Evolutionary conservation across 2,797 vertebrate species (phyloP).

Genomic region (Sebastes taczanowskii): DNA sequence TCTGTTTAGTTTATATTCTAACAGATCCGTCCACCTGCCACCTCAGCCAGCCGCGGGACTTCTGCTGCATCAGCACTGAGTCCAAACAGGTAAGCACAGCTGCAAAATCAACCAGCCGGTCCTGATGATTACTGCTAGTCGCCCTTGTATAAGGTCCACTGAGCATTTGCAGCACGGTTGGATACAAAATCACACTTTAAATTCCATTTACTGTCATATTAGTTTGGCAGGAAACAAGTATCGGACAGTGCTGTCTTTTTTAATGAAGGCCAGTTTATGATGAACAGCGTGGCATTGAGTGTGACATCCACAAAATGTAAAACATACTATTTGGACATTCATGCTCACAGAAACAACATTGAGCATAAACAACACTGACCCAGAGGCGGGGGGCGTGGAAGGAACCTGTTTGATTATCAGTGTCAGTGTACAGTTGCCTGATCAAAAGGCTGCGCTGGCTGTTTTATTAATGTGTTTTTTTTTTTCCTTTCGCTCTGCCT

Average conservation of each 20-base stretch:
- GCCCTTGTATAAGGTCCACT: background rate
- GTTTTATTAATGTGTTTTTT: conserved; percentile 36
- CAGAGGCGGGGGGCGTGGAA: conserved; percentile 32
- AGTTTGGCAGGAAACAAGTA: background rate
- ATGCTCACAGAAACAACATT: background rate
- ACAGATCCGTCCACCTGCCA: conserved; percentile 88
- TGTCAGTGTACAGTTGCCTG: conserved; percentile 24
- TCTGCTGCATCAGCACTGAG: conserved; percentile 95
- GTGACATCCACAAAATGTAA: conserved; percentile 11
- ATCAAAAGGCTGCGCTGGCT: conserved; percentile 40
- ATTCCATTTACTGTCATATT: background rate
- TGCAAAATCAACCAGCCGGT: conserved; percentile 5
- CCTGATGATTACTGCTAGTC: conserved; percentile 10
- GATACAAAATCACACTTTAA: background rate
- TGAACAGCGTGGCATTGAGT: background rate
- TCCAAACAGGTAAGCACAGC: conserved; percentile 88
- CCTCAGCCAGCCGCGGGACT: conserved; percentile 93
- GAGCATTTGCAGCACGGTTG: conserved; percentile 1
- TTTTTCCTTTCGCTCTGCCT: background rate
- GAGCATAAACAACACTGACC: conserved; percentile 17
- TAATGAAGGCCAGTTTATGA: conserved; percentile 1
- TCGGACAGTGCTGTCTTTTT: background rate
- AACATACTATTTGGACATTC: conserved; percentile 15
- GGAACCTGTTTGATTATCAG: conserved; percentile 30
- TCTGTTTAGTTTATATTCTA: conserved; percentile 89